These are phyloP conservation scores for Bergia puertoricense DNA, from an alignment of 92 coral and sea anemone genomes.

Conservation along the genomic window DNA sequence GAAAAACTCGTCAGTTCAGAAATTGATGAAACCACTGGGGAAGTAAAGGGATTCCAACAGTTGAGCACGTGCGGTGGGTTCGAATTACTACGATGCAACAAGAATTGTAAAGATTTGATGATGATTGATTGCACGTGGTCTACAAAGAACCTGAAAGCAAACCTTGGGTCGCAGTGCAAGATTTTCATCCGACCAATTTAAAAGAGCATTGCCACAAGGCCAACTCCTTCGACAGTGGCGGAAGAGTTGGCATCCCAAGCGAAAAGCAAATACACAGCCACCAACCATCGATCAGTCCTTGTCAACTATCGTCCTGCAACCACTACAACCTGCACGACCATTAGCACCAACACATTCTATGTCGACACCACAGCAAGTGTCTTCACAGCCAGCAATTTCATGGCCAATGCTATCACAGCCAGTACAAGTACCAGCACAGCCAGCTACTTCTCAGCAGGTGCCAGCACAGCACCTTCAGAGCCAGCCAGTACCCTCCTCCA, in stretches of 20 bases:
- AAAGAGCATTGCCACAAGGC: too few relatives aligned
- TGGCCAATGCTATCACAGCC: background rate
- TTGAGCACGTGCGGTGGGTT: background rate
- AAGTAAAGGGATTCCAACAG: background rate
- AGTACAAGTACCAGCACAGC: background rate
- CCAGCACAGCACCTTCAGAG: background rate
- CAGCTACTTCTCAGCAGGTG: slow-evolving; percentile 3
- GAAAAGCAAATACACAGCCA: background rate
- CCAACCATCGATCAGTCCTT: background rate
- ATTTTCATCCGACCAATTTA: too few relatives aligned
- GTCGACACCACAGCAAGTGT: slow-evolving; percentile 9
- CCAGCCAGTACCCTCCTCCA: slow-evolving; percentile 12
- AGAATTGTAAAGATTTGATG: too few relatives aligned
- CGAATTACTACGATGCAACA: background rate
- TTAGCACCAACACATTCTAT: background rate
- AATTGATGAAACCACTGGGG: too few relatives aligned
- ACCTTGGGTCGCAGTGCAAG: too few relatives aligned
- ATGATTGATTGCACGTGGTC: too few relatives aligned
- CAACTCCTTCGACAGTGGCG: too few relatives aligned
- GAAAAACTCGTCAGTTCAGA: too few relatives aligned
- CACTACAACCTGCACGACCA: slow-evolving; percentile 3
- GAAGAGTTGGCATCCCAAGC: too few relatives aligned
- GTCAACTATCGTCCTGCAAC: background rate
- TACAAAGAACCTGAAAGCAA: too few relatives aligned
- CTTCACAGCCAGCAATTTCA: slow-evolving; percentile 2